Conservation (phyloP, 2,113 vertebrate species). For the Grus americana region DNA sequence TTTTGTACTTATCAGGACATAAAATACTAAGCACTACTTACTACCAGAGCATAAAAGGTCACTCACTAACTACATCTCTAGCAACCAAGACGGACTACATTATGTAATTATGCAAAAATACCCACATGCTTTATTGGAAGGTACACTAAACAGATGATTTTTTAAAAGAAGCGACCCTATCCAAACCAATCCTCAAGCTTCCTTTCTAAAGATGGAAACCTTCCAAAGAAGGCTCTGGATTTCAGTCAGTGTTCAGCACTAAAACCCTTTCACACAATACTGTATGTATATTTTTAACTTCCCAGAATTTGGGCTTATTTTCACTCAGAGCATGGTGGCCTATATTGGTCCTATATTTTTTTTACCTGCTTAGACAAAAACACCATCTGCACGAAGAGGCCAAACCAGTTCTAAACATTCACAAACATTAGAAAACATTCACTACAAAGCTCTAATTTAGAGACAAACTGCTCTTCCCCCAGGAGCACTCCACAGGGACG, state of each 20-base stretch:
- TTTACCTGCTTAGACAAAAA: background rate
- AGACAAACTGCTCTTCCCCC: background rate
- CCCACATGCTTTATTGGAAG: background rate
- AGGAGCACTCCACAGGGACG: background rate
- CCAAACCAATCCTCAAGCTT: background rate
- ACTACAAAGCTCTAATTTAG: background rate
- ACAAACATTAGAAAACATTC: background rate
- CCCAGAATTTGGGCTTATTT: background rate
- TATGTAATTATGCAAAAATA: background rate
- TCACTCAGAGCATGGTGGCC: background rate
- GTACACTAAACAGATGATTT: background rate
- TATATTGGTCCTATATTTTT: background rate
- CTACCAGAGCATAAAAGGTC: background rate
- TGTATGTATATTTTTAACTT: background rate
- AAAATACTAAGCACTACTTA: background rate
- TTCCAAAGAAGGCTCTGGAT: background rate
- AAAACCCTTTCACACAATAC: background rate
- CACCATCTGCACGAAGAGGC: background rate
- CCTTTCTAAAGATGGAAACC: background rate
- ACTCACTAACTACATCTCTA: background rate
- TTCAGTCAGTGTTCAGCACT: background rate
- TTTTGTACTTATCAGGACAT: background rate
- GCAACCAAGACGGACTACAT: background rate
- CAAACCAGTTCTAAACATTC: background rate
- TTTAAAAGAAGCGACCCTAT: background rate